Evolutionary conservation across 2,113 vertebrate species (phyloP).

Genomic region (Ptyas mucosa): DNA sequence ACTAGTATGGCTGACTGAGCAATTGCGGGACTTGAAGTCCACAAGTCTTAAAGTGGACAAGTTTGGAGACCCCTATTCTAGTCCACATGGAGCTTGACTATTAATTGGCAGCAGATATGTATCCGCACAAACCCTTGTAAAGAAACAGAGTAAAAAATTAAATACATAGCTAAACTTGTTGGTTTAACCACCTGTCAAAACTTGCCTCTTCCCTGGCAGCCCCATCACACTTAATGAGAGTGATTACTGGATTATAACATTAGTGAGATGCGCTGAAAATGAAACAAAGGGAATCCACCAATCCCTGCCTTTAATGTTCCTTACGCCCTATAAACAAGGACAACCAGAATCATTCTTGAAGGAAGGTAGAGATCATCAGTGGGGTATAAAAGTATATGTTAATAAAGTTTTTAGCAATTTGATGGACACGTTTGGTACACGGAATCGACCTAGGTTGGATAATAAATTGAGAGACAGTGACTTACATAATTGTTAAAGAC

Average conservation of each 20-base stretch:
- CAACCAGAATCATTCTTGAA: neutral
- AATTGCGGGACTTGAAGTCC: no score
- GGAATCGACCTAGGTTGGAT: neutral
- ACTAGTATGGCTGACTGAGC: no score
- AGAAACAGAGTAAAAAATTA: neutral
- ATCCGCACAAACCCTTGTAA: neutral
- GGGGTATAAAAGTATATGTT: neutral
- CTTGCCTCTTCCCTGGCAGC: neutral
- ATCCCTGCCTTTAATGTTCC: neutral
- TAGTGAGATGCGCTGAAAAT: neutral
- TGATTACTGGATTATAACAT: neutral
- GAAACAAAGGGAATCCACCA: neutral
- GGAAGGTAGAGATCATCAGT: neutral
- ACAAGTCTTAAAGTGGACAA: no score
- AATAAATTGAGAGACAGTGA: neutral
- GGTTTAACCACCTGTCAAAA: neutral
- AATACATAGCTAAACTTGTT: neutral
- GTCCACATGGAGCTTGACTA: neutral
- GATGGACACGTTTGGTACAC: neutral
- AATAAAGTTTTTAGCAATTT: neutral
- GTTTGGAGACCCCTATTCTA: neutral
- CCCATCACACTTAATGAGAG: neutral
- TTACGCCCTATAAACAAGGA: neutral
- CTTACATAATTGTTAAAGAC: neutral
- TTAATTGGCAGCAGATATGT: neutral